These are phyloP conservation scores for Lophura nycthemera DNA, from an alignment of 2,113 vertebrate species.

Conservation along the genomic window DNA sequence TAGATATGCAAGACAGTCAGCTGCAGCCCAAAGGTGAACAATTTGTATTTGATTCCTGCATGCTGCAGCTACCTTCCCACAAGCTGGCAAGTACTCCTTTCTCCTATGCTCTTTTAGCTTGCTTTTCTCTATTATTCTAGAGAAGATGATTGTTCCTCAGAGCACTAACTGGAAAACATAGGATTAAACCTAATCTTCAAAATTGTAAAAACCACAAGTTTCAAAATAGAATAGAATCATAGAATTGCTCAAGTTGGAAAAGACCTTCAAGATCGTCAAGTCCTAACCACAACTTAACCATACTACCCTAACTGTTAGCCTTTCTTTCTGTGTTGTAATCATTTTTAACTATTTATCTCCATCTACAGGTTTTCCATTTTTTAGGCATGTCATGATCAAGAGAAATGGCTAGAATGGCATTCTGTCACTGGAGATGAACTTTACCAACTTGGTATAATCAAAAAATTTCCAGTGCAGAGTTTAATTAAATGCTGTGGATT, in stretches of 20 bases:
- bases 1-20: constrained; percentile 34
- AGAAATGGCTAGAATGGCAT: not conserved
- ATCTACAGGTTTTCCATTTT: constrained; percentile 1
- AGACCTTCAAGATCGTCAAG: too few relatives aligned
- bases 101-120: not conserved
- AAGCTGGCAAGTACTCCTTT: constrained; percentile 52
- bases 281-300: too few relatives aligned
- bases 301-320: not conserved
- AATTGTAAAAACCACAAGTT: not conserved
- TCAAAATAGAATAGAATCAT: not conserved
- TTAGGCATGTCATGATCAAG: not conserved
- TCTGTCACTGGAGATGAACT: not conserved
- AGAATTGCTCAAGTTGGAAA: too few relatives aligned
- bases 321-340: not conserved
- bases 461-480: not conserved
- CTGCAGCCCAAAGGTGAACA: constrained; percentile 38
- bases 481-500: not conserved
- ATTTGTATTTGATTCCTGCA: constrained; percentile 37
- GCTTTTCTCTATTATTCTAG: not conserved
- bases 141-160: not conserved
- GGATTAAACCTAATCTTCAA: not conserved
- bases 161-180: not conserved
- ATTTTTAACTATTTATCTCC: not conserved
- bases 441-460: not conserved
- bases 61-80: constrained; percentile 34